Percentiles rank a stretch among this genome's conserved stretches.
Conservation (phyloP, 2,113 vertebrate genomes). For the Cervus canadensis region DNA sequence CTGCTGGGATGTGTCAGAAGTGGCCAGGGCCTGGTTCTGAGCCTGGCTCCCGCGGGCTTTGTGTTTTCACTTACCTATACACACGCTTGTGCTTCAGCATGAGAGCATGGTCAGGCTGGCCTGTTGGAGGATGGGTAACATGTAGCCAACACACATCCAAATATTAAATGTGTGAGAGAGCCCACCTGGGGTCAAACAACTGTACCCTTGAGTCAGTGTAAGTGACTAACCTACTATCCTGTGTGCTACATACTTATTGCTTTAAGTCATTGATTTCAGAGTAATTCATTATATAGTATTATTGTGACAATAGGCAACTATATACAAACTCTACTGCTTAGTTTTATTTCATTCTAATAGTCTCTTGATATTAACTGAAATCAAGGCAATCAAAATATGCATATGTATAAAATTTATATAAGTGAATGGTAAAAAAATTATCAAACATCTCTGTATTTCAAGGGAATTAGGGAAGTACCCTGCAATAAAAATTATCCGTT, state of each 20-base stretch:
- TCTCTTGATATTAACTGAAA: constrained; percentile 27
- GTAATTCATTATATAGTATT: not conserved
- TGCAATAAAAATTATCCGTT: constrained; percentile 52
- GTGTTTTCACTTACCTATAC: not conserved
- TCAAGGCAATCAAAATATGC: not conserved
- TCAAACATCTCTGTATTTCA: constrained; percentile 2
- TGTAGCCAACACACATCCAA: not conserved
- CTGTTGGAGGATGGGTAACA: not conserved
- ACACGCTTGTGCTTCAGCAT: not conserved
- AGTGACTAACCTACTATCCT: not conserved
- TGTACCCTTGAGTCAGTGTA: not conserved
- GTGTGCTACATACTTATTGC: not conserved
- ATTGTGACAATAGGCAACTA: not conserved
- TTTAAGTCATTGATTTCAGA: not conserved
- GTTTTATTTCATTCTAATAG: not conserved
- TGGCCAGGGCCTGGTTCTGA: not conserved
- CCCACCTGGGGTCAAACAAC: not conserved
- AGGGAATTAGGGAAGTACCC: constrained; percentile 13
- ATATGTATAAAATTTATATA: constrained; percentile 40
- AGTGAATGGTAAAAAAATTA: constrained; percentile 54
- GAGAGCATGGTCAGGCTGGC: not conserved
- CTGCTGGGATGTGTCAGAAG: not conserved
- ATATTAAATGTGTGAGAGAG: not conserved
- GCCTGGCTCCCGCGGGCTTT: not conserved
- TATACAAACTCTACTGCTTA: not conserved